phyloP scores from a whole-genome alignment of 2,797 vertebrate genomes.

The Moxostoma hubbsi region DNA sequence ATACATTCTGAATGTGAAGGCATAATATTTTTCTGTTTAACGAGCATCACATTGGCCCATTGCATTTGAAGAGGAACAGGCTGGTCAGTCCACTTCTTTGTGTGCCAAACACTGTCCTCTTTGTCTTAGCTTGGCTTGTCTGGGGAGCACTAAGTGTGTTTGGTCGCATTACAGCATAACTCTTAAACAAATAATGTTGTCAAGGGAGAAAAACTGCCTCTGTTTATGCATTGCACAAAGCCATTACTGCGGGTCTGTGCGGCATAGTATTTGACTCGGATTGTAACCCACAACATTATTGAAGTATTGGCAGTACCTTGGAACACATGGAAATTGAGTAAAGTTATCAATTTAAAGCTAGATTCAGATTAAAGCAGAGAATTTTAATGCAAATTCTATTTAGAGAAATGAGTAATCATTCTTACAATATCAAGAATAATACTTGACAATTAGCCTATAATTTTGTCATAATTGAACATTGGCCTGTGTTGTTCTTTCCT shows the following conservation, averaged over 20 bases:
- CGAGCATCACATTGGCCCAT: background rate
- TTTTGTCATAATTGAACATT: no score
- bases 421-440: no score
- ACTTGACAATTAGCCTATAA: no score
- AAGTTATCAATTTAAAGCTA: background rate
- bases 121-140: constrained; percentile 62
- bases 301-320: background rate
- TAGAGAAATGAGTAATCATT: no score
- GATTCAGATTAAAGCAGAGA: no score
- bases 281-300: no score
- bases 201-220: constrained; percentile 68
- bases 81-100: constrained; percentile 56
- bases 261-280: no score
- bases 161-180: constrained; percentile 71
- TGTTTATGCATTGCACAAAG: constrained; percentile 61
- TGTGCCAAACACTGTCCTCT: constrained; percentile 67
- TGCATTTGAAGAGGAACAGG: constrained; percentile 23
- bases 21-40: constrained; percentile 21
- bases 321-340: background rate
- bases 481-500: no score
- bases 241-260: background rate
- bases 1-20: constrained; percentile 1
- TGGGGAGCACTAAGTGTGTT: constrained; percentile 63
- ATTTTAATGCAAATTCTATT: no score
- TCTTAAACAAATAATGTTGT: constrained; percentile 67